Percentiles rank a stretch among this genome's conserved stretches.
These are phyloP conservation scores for Aurelia sp. DNA, from an alignment of 30 jellyfish, hydroid and myxozoan genomes.

Conservation along the genomic window DNA sequence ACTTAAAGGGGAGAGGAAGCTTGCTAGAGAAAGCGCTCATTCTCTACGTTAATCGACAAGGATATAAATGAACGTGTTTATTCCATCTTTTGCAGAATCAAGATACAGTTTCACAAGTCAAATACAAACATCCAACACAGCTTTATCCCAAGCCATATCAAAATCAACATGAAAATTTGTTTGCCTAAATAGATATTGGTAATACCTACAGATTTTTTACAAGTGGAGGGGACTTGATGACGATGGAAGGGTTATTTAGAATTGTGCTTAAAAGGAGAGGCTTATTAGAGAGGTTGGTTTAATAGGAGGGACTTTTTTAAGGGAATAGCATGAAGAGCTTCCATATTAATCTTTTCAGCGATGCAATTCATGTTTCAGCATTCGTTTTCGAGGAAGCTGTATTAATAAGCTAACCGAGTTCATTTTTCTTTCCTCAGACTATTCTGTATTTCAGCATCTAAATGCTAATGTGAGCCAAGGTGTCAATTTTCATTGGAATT, in stretches of 20 bases:
- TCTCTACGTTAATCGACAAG: background rate
- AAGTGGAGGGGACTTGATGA: too few relatives aligned
- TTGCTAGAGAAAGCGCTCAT: background rate
- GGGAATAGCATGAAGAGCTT: too few relatives aligned
- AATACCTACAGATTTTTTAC: too few relatives aligned
- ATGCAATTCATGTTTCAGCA: background rate
- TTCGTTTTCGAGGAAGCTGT: too few relatives aligned
- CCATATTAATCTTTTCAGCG: too few relatives aligned
- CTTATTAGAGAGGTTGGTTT: background rate
- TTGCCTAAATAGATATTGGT: too few relatives aligned
- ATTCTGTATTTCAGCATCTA: constrained; percentile 85
- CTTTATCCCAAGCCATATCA: too few relatives aligned
- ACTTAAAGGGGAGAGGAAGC: background rate
- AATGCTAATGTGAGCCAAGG: constrained; percentile 37
- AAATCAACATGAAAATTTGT: too few relatives aligned
- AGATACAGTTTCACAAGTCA: background rate
- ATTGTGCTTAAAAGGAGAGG: background rate
- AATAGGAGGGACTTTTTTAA: background rate
- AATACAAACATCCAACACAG: background rate
- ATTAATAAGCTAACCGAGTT: too few relatives aligned
- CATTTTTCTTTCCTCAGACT: constrained; percentile 49
- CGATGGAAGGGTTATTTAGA: background rate
- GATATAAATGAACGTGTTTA: background rate
- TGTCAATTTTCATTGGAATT: constrained; percentile 89
- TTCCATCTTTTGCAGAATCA: background rate